Percentiles rank a stretch among this genome's conserved stretches.
phyloP scores from a whole-genome alignment of 2,888 invertebrate species.

The Cosmorhoe ocellata region DNA sequence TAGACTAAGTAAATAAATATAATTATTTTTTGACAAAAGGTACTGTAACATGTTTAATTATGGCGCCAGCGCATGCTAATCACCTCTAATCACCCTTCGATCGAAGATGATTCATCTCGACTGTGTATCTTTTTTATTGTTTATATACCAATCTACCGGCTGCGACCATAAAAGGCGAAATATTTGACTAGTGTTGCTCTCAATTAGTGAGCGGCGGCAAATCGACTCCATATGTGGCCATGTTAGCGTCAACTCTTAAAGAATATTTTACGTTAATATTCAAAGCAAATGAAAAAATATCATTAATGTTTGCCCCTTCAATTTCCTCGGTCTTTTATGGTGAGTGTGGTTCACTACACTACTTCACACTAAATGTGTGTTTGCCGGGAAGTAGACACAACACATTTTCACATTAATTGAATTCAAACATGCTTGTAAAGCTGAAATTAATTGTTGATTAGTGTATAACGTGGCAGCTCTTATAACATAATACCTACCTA shows the following conservation, averaged over 20 bases:
- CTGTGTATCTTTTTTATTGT: constrained; percentile 63
- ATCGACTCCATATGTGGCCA: constrained; percentile 76
- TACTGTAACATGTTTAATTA: constrained; percentile 6
- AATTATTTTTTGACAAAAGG: background rate
- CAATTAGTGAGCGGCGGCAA: constrained; percentile 75
- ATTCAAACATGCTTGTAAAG: constrained; percentile 2
- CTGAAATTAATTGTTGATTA: background rate
- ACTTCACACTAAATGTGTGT: constrained; percentile 13
- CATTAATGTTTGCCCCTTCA: constrained; percentile 72
- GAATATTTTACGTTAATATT: constrained; percentile 70
- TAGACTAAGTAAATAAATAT: background rate
- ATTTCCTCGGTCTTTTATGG: constrained; percentile 64
- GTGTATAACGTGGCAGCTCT: too few relatives aligned
- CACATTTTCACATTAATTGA: constrained; percentile 9
- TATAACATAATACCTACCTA: too few relatives aligned
- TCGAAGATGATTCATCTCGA: constrained; percentile 77
- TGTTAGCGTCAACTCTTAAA: constrained; percentile 65
- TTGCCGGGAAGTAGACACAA: constrained; percentile 11
- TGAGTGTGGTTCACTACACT: constrained; percentile 36
- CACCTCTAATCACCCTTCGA: constrained; percentile 76
- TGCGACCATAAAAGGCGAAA: constrained; percentile 76
- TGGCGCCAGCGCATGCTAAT: constrained; percentile 71
- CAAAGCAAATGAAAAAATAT: constrained; percentile 72
- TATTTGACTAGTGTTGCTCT: constrained; percentile 78
- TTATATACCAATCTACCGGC: constrained; percentile 76